phyloP scores from a whole-genome alignment of 2,113 vertebrate species.

The Spheniscus mendiculus region DNA sequence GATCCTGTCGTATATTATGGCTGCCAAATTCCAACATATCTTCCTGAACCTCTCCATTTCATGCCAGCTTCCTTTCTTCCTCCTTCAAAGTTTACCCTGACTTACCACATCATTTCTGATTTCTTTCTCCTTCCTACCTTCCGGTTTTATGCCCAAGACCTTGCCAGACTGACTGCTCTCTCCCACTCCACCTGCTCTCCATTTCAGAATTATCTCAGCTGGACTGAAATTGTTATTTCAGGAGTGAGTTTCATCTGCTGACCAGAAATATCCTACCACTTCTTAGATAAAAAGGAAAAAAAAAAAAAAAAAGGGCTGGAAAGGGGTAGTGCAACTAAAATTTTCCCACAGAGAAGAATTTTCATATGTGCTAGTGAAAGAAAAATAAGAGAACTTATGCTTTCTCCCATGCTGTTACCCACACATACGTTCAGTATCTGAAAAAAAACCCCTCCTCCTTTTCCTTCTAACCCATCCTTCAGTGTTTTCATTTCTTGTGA shows the following conservation, averaged over 20 bases:
- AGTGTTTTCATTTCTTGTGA: background rate
- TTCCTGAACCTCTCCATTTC: background rate
- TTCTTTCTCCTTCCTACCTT: background rate
- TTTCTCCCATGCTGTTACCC: background rate
- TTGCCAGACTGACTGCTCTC: background rate
- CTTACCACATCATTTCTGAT: fast-evolving
- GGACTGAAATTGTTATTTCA: background rate
- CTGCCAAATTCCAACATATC: background rate
- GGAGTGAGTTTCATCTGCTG: background rate
- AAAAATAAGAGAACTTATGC: background rate
- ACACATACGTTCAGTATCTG: background rate
- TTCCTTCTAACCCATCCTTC: background rate
- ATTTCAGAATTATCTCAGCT: background rate
- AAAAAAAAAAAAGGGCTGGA: background rate
- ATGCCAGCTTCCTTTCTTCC: background rate
- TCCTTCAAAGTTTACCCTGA: background rate
- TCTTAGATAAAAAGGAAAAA: background rate
- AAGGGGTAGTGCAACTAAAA: background rate
- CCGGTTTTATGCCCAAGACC: background rate
- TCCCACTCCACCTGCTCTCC: background rate
- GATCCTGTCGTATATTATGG: background rate
- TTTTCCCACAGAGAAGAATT: background rate
- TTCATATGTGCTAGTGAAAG: background rate
- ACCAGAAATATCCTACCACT: background rate
- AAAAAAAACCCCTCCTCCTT: background rate